Base-by-base conservation (phyloP, 92 coral and sea anemone genomes). In the Actinostola sp. region DNA sequence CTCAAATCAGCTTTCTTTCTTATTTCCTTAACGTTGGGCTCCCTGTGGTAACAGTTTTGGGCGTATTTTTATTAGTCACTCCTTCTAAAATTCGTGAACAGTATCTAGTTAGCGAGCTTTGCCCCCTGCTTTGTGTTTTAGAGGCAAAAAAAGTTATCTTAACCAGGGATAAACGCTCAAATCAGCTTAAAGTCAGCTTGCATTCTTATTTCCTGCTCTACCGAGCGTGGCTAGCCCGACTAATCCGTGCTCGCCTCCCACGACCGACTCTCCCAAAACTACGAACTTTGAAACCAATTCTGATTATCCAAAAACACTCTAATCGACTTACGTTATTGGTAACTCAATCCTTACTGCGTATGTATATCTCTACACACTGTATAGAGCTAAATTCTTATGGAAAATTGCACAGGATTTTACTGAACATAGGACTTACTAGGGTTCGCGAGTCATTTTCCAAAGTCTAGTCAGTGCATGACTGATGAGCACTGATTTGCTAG, bases 221-320 rank as follows among this genome's bases (percentile, higher is more conserved):
- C 42, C 48, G n/a, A n/a, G n/a, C n/a, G 28, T 30, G 29, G 28
- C 58, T 55, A 56, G 61, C 62, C 17, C 8, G 17, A 46, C 42
- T 68, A 68, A 68, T 68, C 74, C 36, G 61, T 20, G 23, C 62
- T 51, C 9, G 51, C 74, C 74, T 68, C 74, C 74, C 74, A 68
- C 61, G 62, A 24, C 3, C 5, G 30, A n/a, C 17, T 61, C 16
- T 21, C 20, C 33, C 33, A 31, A 19, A 68, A 64, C 33, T 50
- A 27, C 50, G 36, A 66, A 51, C 74, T 49, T 21, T 35, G 7
- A 33, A 50, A 32, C 49, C 33, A 33, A 66, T 33, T 51, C 46
- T 12, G 66, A 61, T 61, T 61, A 61, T 28, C 29, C n/a, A 50
- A 20, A 8, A 45, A 1, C 31, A 10, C 8, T 30, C 42, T 68